Base-by-base conservation (phyloP, 2,113 vertebrate species). In the Catharus bicknelli region DNA sequence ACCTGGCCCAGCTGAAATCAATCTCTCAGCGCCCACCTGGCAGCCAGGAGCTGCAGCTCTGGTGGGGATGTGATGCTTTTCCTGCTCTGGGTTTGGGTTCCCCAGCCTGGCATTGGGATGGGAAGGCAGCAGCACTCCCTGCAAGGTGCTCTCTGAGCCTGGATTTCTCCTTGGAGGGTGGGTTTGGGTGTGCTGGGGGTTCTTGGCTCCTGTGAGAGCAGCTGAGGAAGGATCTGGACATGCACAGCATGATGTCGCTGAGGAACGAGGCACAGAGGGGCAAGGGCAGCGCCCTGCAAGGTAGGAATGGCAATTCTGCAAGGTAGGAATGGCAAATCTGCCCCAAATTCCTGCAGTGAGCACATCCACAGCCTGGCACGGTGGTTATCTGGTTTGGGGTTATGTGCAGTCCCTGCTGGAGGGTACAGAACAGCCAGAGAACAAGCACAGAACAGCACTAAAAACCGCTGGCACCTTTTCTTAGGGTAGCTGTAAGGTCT, bases 31-130 rank as follows among this genome's bases (percentile, higher is more conserved):
- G 95, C 81, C 96, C 97, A 97, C 88, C 96, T 38, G 97, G 97
- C 23, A 85, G 88, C 72, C 89, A 93, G 90, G 83, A 45, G 69
- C 68, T 1, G 20, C 19, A 17, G 78, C 89, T 72, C 66, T 26
- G 95, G 96, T 92, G 93, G 92, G n/a, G n/a, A n/a, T n/a, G 90
- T 62, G 92, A 95, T 94, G 94, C 88, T 11, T 0, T 86, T 97
- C 88, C 83, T 77, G 70, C 87, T 86, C 84, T 62, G 91, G 97
- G 81, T 78, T 97, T 97, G 91, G 66, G 69, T 98, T 97, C 96
- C 97, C 86, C 84, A 27, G 38, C 7, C 45, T 54, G 53, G 86
- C 63, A 40, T 66, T 7, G 34, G n/a, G 16, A 50, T 17, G 40
- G 36, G 26, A 64, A 11, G n/a, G 45, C 64, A 74, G 76, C 45